These are phyloP conservation scores for Amphiprion ocellaris DNA, from an alignment of 2,113 vertebrate genomes.

Conservation along the genomic window DNA sequence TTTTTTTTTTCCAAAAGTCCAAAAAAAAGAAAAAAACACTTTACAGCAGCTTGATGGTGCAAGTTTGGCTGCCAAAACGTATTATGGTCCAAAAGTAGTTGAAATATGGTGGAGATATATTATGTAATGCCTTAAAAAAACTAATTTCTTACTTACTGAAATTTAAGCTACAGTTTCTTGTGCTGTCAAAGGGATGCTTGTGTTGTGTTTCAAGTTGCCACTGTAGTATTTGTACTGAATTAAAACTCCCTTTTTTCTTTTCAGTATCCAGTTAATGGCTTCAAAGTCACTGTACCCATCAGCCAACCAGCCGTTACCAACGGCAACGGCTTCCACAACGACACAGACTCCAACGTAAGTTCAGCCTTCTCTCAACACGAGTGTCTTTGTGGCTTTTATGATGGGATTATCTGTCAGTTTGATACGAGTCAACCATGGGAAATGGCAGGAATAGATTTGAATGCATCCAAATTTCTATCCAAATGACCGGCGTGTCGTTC, in stretches of 20 bases:
- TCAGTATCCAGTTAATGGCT: slow-evolving; percentile 76
- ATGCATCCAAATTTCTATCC: slow-evolving; percentile 33
- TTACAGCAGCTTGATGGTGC: no score
- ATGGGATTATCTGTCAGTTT: slow-evolving; percentile 19
- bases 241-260: background rate
- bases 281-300: slow-evolving; percentile 49
- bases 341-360: slow-evolving; percentile 54
- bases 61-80: no score
- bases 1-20: no score
- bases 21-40: no score
- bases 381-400: slow-evolving; percentile 3
- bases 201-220: no score
- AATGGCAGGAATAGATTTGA: slow-evolving; percentile 15
- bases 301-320: slow-evolving; percentile 53
- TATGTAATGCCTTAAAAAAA: no score
- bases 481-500: slow-evolving; percentile 24
- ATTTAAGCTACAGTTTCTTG: no score
- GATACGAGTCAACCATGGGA: slow-evolving; percentile 6
- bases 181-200: no score
- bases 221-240: background rate
- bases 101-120: no score
- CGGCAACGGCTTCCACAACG: slow-evolving; percentile 39
- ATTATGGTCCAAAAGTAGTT: no score
- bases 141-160: no score
- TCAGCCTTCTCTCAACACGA: slow-evolving; percentile 8